A percentile compares a stretch with the other conserved stretches of the same genome.
These are phyloP conservation scores for Drosophila dives DNA, from an alignment of 2,888 invertebrate species.

Conservation along the genomic window DNA sequence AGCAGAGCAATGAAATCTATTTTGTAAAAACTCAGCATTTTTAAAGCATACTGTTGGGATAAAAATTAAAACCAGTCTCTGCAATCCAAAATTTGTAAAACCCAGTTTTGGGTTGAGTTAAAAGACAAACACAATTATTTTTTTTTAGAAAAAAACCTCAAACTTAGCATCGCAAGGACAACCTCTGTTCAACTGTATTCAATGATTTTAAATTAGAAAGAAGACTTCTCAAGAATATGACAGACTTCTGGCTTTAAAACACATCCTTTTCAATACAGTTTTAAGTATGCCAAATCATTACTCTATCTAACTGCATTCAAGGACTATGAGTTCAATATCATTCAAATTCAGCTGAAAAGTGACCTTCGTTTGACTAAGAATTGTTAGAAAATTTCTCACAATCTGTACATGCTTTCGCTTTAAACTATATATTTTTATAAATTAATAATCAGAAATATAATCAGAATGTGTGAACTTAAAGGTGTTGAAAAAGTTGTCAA, in stretches of 20 bases:
- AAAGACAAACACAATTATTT: too few relatives aligned
- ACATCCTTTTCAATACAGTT: too few relatives aligned
- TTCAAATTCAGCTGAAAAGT: too few relatives aligned
- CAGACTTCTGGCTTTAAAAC: too few relatives aligned
- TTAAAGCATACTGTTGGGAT: neutral
- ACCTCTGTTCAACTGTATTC: neutral
- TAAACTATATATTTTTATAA: conserved; percentile 7
- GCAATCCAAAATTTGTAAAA: too few relatives aligned
- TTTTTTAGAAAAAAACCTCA: too few relatives aligned
- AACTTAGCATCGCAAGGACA: neutral
- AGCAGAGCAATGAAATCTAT: neutral
- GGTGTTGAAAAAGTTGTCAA: neutral
- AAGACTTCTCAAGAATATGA: too few relatives aligned
- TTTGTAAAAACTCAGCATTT: neutral
- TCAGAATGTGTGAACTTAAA: neutral
- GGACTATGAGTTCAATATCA: too few relatives aligned
- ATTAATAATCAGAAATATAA: neutral
- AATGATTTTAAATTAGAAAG: neutral
- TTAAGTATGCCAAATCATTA: too few relatives aligned
- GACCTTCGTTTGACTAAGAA: neutral
- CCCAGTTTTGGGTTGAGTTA: too few relatives aligned
- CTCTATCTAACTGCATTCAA: too few relatives aligned
- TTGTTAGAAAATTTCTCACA: neutral
- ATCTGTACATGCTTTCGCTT: neutral
- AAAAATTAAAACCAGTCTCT: neutral